A percentile compares a stretch with the other conserved stretches of the same genome.
These are phyloP conservation scores for Pungitius pungitius DNA, from an alignment of 2,113 vertebrate species.

Conservation along the genomic window DNA sequence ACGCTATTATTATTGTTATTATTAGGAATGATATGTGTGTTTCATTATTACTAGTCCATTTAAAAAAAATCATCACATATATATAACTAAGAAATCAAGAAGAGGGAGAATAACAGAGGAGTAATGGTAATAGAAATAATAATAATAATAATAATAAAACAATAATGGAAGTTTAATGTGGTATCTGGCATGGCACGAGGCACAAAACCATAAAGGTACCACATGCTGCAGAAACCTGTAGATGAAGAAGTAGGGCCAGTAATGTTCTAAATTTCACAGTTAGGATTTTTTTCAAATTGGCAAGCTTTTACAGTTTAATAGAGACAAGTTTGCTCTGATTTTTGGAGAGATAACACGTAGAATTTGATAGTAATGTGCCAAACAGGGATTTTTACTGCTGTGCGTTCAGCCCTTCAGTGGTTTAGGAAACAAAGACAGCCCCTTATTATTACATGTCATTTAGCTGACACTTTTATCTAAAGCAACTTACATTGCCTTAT, in stretches of 20 bases:
- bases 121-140: neutral
- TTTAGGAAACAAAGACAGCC: neutral
- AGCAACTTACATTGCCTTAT: too few relatives aligned
- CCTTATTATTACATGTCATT: too few relatives aligned
- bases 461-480: too few relatives aligned
- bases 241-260: neutral
- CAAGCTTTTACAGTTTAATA: neutral
- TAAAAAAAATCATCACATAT: neutral
- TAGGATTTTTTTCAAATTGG: neutral
- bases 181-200: too few relatives aligned
- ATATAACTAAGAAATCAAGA: neutral
- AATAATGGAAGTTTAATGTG: neutral
- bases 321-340: neutral
- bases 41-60: neutral
- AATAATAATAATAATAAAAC: too few relatives aligned
- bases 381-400: neutral
- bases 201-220: too few relatives aligned
- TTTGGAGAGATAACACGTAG: neutral
- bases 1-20: neutral
- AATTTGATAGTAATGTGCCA: neutral
- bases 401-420: neutral
- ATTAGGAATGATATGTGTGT: neutral
- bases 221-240: too few relatives aligned
- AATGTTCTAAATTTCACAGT: too few relatives aligned
- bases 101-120: too few relatives aligned